Evolutionary conservation across 2,113 vertebrate genomes (phyloP), one percentile per base, ranked within the genome.

Genomic region (Aepyceros melampus): DNA sequence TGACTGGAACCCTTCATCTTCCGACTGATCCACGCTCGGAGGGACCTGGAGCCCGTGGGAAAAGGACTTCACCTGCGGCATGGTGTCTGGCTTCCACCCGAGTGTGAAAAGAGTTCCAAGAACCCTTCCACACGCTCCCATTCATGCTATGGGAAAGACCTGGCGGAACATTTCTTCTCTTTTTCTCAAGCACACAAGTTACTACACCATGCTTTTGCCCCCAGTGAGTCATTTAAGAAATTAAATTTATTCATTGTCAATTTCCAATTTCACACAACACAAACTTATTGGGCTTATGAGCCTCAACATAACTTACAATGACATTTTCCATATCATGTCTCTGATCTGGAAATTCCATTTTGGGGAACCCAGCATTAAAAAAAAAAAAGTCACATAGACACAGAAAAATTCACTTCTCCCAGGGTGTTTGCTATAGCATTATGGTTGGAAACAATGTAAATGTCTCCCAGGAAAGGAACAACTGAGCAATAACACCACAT

Each of bases 1-100:
- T 1, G 99, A 99, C 98, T 99, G 99, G 98, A 99, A 99, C 27
- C 99, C 99, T 96, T 99, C 99, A 89, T 99, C 99, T 95, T 99
- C 99, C 49, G 99, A 99, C 98, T 99, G 99, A 98, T 99, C 99
- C 94, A 99, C 98, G 91, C 98, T 99, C 87, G 98, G 99, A 17
- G 99, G 99, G 95, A 99, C 99, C 99, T 99, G 97, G n/a, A 88
- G 74, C 67, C 29, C 83, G 79, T 36, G 84, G 23, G 94, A 64
- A 89, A 33, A 47, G 9, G 7, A 51, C 33, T 83, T 83, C 33
- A 53, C 81, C 33, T 55, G 81, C 1, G 21, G n/a, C 49, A 4
- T 2, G 21, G 16, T 21, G 47, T 43, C 25, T 43, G 14, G 49
- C 47, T 10, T 29, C 49, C n/a, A 33, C 33, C 58, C 11, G 19